Conservation (phyloP, 2,113 vertebrate species). For the Furnarius figulus region DNA sequence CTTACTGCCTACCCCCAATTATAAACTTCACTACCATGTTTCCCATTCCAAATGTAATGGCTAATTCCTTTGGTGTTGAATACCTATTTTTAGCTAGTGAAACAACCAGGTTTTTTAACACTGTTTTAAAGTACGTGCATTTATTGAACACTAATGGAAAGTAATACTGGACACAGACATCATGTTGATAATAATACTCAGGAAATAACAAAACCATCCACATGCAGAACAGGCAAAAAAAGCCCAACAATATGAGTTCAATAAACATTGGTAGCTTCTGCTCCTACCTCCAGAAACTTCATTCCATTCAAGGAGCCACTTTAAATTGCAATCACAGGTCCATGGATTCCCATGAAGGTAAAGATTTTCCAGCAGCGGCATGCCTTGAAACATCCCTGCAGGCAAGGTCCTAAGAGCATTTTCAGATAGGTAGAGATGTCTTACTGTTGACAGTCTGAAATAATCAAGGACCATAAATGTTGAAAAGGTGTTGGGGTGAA, state of each 20-base stretch:
- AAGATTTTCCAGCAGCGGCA: constrained; percentile 86
- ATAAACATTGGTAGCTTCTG: background rate
- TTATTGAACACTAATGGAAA: background rate
- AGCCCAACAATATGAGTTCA: background rate
- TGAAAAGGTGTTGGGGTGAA: constrained; percentile 85
- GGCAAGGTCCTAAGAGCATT: constrained; percentile 81
- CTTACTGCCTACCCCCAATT: background rate
- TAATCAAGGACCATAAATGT: constrained; percentile 81
- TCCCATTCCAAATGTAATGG: background rate
- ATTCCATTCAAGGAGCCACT: constrained; percentile 82
- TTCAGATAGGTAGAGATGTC: constrained; percentile 88
- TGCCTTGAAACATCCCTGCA: constrained; percentile 61
- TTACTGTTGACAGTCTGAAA: constrained; percentile 85
- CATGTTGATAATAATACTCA: background rate
- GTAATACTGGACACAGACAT: background rate
- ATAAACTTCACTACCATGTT: background rate
- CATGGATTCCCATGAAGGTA: constrained; percentile 91
- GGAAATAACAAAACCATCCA: background rate
- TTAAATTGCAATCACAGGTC: constrained; percentile 86
- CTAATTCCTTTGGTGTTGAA: background rate
- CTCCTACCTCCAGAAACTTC: constrained; percentile 77
- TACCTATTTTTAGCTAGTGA: background rate
- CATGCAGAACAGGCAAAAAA: background rate
- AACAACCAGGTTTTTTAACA: background rate
- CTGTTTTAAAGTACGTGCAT: background rate